These are phyloP conservation scores for Tiliacea citrago DNA, from an alignment of 2,888 invertebrate genomes.

Conservation along the genomic window DNA sequence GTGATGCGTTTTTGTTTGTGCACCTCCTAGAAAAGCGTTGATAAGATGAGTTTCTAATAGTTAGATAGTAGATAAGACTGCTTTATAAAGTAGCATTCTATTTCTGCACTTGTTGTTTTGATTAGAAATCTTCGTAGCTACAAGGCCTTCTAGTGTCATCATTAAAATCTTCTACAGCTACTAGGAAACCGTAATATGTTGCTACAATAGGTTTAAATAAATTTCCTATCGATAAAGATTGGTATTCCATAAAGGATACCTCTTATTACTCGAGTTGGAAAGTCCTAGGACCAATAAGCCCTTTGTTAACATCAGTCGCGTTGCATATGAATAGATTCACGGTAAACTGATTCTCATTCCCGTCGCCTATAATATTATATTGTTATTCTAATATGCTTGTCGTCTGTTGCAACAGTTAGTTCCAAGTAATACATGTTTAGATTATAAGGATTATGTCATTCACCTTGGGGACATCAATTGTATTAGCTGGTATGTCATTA, in stretches of 20 bases:
- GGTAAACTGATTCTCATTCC: constrained; percentile 68
- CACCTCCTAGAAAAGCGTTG: neutral
- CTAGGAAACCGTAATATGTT: neutral
- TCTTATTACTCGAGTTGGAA: constrained; percentile 4
- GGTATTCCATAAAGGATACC: constrained; percentile 13
- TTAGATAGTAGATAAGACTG: neutral
- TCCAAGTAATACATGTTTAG: constrained; percentile 66
- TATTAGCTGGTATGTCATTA: neutral
- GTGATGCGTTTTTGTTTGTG: neutral
- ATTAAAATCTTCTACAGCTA: constrained; percentile 4
- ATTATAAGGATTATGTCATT: constrained; percentile 66
- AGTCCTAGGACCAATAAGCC: constrained; percentile 21
- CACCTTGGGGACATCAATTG: constrained; percentile 57
- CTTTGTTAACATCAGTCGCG: constrained; percentile 50
- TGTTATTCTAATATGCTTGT: constrained; percentile 67
- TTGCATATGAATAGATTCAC: constrained; percentile 62
- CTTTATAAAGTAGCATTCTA: neutral
- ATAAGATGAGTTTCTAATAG: neutral
- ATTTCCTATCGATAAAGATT: neutral
- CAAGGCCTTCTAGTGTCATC: neutral
- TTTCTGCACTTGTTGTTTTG: neutral
- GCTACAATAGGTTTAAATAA: neutral
- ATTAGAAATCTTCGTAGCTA: neutral
- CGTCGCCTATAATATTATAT: constrained; percentile 67
- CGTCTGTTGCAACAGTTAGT: constrained; percentile 64